Conservation (phyloP, 2,113 vertebrate species). For the Propithecus coquereli region DNA sequence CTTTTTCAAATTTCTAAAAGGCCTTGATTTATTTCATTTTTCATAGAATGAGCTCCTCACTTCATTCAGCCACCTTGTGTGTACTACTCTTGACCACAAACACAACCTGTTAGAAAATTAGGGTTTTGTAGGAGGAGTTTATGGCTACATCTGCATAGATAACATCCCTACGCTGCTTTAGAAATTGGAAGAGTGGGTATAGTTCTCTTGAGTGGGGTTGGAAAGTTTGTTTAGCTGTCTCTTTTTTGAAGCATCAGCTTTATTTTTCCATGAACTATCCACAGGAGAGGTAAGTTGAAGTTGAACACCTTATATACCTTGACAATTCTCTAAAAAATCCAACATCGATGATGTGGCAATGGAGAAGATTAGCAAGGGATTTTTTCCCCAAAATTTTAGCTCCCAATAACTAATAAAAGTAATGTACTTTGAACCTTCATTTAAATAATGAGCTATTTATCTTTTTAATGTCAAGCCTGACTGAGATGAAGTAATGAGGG, state of each 20-base stretch:
- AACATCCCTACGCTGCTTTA: neutral
- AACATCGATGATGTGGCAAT: neutral
- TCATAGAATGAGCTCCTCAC: neutral
- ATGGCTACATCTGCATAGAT: neutral
- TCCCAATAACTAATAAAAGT: neutral
- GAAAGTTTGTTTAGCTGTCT: neutral
- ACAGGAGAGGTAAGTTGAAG: neutral
- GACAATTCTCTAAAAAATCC: neutral
- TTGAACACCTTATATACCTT: neutral
- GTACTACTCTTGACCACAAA: neutral
- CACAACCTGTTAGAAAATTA: neutral
- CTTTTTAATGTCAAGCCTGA: neutral
- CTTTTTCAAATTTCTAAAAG: neutral
- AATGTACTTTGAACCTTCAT: neutral
- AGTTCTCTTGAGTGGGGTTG: neutral
- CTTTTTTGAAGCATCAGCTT: neutral
- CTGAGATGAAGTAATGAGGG: neutral
- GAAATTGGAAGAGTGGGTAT: neutral
- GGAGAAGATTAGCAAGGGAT: neutral
- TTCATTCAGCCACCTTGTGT: neutral
- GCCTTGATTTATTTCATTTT: neutral
- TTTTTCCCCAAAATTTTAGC: neutral
- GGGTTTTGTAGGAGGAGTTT: conserved; percentile 10
- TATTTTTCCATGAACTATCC: neutral
- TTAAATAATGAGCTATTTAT: neutral